phyloP scores from a whole-genome alignment of 2,888 invertebrate species.

The Itoplectis maculator region DNA sequence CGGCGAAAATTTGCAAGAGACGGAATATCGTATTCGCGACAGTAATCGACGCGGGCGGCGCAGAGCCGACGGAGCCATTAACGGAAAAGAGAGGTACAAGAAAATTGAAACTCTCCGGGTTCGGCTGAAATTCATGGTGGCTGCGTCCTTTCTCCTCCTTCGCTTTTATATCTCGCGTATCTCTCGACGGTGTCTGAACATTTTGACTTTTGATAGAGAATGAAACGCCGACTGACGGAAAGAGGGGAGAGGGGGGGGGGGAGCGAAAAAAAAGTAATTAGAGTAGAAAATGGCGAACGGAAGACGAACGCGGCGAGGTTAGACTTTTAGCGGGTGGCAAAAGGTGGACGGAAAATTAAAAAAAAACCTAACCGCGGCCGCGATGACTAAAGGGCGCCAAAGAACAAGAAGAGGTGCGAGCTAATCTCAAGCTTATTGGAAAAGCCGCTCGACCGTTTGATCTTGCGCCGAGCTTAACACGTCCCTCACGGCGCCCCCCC shows the following conservation, averaged over 20 bases:
- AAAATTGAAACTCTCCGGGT: constrained; percentile 24
- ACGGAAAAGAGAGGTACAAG: neutral
- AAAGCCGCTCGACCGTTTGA: no score
- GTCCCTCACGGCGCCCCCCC: no score
- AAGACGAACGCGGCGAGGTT: neutral
- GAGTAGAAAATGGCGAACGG: neutral
- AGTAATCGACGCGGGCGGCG: neutral
- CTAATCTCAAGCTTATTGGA: no score
- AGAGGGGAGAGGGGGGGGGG: neutral
- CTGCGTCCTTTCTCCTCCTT: neutral
- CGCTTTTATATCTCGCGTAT: neutral
- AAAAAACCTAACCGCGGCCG: no score
- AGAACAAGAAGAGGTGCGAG: no score
- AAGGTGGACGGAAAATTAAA: no score
- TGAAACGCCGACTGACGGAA: neutral
- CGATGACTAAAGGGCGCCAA: no score
- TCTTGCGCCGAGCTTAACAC: no score
- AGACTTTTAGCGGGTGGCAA: no score
- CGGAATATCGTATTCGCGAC: constrained; percentile 14
- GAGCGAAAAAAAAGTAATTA: constrained; percentile 1
- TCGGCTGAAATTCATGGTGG: constrained; percentile 15
- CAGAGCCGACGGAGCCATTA: neutral
- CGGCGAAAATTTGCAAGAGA: neutral
- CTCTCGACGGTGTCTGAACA: neutral
- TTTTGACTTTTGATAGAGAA: neutral